Base-by-base conservation (phyloP, 2,113 vertebrate genomes). In the Campylorhamphus procurvoides region DNA sequence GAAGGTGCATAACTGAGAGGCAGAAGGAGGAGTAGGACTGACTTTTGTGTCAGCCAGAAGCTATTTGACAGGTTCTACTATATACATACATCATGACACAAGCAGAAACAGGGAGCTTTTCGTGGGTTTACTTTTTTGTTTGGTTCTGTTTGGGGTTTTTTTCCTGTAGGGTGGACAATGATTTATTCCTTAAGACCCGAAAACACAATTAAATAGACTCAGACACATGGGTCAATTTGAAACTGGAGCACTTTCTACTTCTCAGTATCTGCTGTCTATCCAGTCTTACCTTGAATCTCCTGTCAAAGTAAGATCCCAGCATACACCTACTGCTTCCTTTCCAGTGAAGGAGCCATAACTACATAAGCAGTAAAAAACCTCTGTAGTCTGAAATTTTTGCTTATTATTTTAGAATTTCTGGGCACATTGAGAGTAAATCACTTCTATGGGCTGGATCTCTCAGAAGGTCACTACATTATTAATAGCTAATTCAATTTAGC, bases 341-440 rank as follows among this genome's bases (percentile, higher is more conserved):
- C 53, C 64, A 87, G 63, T 76, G 53, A 82, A 84, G 50, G 59
- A 90, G 73, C 24, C 8, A 1, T 52, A 40, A 84, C 8, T 72
- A 85, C 63, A 66, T 77, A 63, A 68, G 35, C 81, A 90, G 42
- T 28, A 90, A 64, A 52, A 66, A 52, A 29, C 0, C 14, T 58
- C 68, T 66, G 67, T 79, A 44, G 29, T 62, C 73, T 60, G 14
- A 10, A 29, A 80, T 52, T 93, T 85, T 75, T 84, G 55, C 62
- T 89, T 96, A 76, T 72, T n/a, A 69, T 93, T 94, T 6, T 87
- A 80, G 76, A 90, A 82, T 96, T 97, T 84, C 81, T n/a, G 77
- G 85, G 71, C 64, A 71, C 47, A 90, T 18, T 7, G 19, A 85
- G 77, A 94, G 83, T 95, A 95, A 97, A 96, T 96, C 73, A 92